Evolutionary conservation across 2,797 vertebrate species (phyloP).

Genomic region (Buphagus erythrorhynchus): DNA sequence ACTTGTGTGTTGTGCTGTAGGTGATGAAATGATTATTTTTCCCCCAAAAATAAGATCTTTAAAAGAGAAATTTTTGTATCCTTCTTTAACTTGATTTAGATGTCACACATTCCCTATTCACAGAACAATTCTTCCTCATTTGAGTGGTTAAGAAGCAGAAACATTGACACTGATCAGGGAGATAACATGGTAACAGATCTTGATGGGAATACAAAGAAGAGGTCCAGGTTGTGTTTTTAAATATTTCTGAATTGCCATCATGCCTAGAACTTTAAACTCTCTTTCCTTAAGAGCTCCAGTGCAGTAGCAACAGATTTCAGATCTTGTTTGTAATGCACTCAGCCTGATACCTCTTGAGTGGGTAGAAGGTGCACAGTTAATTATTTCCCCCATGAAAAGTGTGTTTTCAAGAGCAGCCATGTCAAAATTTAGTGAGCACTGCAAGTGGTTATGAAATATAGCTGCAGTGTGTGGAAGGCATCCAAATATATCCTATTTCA

Average conservation of each 20-base stretch:
- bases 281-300: background rate
- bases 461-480: slow-evolving; percentile 47
- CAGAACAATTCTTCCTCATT: background rate
- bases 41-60: background rate
- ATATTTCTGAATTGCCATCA: background rate
- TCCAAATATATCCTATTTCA: slow-evolving; percentile 61
- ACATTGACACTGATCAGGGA: background rate
- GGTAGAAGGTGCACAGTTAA: background rate
- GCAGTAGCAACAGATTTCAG: background rate
- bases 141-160: background rate
- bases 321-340: background rate
- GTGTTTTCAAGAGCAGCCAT: slow-evolving; percentile 20
- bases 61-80: background rate
- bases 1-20: background rate
- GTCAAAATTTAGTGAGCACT: slow-evolving; percentile 25
- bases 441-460: slow-evolving; percentile 59
- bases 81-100: background rate
- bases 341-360: background rate
- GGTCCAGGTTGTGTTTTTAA: background rate
- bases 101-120: background rate
- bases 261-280: background rate
- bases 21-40: background rate
- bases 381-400: background rate
- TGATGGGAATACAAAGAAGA: background rate
- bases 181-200: background rate